A percentile compares a stretch with the other conserved stretches of the same genome.
Evolutionary conservation across 2,888 invertebrate species (phyloP).

Genomic region (Lycocerus yunnanus): DNA sequence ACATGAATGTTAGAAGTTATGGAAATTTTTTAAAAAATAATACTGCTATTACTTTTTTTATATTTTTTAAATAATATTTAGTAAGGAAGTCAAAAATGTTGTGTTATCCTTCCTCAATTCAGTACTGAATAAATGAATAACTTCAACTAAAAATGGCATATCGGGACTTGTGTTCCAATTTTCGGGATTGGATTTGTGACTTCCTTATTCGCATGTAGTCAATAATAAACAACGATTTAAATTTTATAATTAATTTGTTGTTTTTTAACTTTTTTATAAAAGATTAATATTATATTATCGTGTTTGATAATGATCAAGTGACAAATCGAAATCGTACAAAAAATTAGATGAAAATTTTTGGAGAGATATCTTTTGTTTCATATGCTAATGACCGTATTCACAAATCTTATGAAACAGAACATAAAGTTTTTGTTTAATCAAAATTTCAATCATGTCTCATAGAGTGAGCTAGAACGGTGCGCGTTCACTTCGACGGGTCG

Average conservation of each 20-base stretch:
- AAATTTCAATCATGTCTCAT: no score
- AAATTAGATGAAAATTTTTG: neutral
- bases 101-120: no score
- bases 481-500: no score
- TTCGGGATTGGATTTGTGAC: neutral
- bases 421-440: no score
- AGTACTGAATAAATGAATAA: neutral
- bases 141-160: neutral
- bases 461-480: no score
- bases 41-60: neutral
- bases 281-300: neutral
- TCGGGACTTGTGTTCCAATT: neutral
- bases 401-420: no score
- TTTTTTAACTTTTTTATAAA: neutral
- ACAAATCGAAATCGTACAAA: neutral
- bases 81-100: neutral
- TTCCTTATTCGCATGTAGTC: neutral
- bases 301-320: neutral
- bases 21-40: neutral
- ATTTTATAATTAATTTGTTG: neutral
- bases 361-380: neutral
- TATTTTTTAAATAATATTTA: neutral
- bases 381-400: neutral
- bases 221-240: neutral
- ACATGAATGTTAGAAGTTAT: neutral